Evolutionary conservation across 2,888 invertebrate species (phyloP).

Genomic region (Drosophila paramelanica): DNA sequence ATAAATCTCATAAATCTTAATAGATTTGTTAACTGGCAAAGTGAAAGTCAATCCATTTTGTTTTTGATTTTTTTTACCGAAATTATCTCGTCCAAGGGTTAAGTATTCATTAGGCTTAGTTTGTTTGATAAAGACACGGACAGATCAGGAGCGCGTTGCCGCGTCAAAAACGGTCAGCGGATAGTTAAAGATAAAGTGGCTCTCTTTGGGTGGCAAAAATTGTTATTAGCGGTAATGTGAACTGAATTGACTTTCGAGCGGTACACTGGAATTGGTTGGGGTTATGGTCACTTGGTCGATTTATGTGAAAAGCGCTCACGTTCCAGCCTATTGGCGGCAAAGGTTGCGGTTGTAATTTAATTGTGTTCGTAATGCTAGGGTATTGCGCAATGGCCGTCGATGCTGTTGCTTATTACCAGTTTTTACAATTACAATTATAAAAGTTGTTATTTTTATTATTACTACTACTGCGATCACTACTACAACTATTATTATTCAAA

Average conservation of each 20-base stretch:
- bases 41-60: slow-evolving; percentile 63
- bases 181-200: neutral
- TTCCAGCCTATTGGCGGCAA: slow-evolving; percentile 44
- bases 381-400: slow-evolving; percentile 54
- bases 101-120: slow-evolving; percentile 58
- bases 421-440: slow-evolving; percentile 30
- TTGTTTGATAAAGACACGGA: slow-evolving; percentile 45
- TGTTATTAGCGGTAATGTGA: slow-evolving; percentile 28
- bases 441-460: slow-evolving; percentile 7
- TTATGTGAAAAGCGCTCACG: slow-evolving; percentile 52
- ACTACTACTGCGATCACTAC: slow-evolving; percentile 3
- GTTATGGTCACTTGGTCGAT: slow-evolving; percentile 52
- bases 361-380: slow-evolving; percentile 50
- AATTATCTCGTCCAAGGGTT: slow-evolving; percentile 49
- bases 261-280: slow-evolving; percentile 20
- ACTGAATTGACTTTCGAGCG: slow-evolving; percentile 34
- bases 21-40: slow-evolving; percentile 58
- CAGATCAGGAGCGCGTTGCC: slow-evolving; percentile 13
- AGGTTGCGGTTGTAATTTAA: slow-evolving; percentile 55
- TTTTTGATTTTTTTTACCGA: slow-evolving; percentile 19
- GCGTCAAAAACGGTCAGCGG: too few relatives aligned
- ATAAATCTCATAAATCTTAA: slow-evolving; percentile 58
- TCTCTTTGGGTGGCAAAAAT: slow-evolving; percentile 23
- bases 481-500: slow-evolving; percentile 13
- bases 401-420: slow-evolving; percentile 51